Conservation (phyloP, 92 coral and sea anemone species). For the Phenganax stokvisi region DNA sequence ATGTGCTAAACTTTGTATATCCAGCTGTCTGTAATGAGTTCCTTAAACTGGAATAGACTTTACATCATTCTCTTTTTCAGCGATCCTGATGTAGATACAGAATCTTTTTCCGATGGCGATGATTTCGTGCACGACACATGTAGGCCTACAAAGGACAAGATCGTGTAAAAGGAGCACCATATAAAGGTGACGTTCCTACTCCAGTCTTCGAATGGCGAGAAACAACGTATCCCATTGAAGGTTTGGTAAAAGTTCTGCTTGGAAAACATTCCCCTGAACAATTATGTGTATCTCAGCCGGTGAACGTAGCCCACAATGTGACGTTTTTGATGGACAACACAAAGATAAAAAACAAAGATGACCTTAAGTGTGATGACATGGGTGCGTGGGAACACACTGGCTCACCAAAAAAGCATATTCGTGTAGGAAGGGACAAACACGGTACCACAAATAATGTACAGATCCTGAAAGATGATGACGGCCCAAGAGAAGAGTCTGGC, state of each 20-base stretch:
- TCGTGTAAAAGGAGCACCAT: constrained; percentile 21
- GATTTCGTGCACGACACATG: no score
- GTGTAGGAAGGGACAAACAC: constrained; percentile 5
- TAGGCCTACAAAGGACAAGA: no score
- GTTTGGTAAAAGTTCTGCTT: constrained; percentile 26
- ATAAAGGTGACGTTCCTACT: constrained; percentile 29
- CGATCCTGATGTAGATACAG: no score
- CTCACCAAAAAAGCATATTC: constrained; percentile 28
- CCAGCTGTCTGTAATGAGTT: no score
- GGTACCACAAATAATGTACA: not conserved
- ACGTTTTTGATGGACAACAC: constrained; percentile 33
- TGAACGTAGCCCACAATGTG: constrained; percentile 41
- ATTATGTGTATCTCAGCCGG: constrained; percentile 40
- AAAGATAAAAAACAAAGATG: constrained; percentile 34
- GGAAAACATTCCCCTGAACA: constrained; percentile 27
- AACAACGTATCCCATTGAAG: constrained; percentile 1
- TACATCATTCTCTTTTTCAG: no score
- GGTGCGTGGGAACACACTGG: constrained; percentile 53
- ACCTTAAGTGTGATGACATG: constrained; percentile 49
- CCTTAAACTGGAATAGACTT: no score
- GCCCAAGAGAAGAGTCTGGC: not conserved
- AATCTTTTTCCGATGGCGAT: no score
- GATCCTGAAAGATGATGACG: not conserved
- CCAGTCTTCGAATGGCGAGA: constrained; percentile 32
- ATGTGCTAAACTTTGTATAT: no score